Conservation (phyloP, 2,888 invertebrate genomes). For the Baronia brevicornis region DNA sequence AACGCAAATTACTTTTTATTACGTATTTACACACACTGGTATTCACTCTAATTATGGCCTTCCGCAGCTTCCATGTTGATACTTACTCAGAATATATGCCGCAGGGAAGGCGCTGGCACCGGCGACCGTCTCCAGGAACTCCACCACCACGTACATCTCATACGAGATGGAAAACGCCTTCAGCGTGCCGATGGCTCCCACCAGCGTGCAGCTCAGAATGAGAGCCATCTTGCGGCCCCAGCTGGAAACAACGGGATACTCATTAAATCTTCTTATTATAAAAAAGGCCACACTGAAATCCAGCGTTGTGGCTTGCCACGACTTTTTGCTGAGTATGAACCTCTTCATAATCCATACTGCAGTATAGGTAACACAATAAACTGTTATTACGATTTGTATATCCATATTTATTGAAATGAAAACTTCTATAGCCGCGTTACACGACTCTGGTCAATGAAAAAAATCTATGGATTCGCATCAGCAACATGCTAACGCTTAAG, state of each 20-base stretch:
- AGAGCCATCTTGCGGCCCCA: conserved; percentile 63
- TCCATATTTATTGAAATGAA: not conserved
- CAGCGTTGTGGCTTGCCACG: no score
- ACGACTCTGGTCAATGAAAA: no score
- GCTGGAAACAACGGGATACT: conserved; percentile 34
- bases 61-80: no score
- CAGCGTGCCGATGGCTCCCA: conserved; percentile 64
- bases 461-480: no score
- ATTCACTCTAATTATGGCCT: no score
- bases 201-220: conserved; percentile 52
- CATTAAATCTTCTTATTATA: not conserved
- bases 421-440: not conserved
- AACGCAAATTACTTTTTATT: no score
- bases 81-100: conserved; percentile 69
- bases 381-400: not conserved
- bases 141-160: conserved; percentile 73
- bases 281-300: not conserved
- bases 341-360: no score
- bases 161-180: conserved; percentile 76
- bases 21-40: no score
- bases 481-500: no score
- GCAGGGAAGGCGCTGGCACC: conserved; percentile 76
- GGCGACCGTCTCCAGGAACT: conserved; percentile 75
- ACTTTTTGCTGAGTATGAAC: no score
- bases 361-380: not conserved